A percentile compares a stretch with the other conserved stretches of the same genome.
phyloP scores from a whole-genome alignment of 2,113 vertebrate species.

The Kryptolebias marmoratus region DNA sequence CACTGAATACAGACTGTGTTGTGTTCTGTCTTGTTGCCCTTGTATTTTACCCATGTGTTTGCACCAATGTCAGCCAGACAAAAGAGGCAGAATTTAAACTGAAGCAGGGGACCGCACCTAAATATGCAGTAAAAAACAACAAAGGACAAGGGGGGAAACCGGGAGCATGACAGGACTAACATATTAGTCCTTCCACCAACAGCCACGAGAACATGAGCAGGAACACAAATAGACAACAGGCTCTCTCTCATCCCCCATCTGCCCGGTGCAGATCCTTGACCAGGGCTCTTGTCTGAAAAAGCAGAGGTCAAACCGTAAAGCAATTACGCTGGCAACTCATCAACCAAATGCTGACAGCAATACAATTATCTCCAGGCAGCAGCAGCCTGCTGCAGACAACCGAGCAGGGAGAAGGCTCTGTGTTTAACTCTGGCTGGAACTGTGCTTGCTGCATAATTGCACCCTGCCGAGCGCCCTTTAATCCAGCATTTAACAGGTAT shows the following conservation, averaged over 20 bases:
- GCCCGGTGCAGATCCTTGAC: conserved; percentile 68
- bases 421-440: conserved; percentile 64
- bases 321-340: conserved; percentile 75
- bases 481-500: conserved; percentile 71
- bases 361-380: conserved; percentile 71
- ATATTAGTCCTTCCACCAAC: conserved; percentile 42
- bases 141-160: conserved; percentile 14
- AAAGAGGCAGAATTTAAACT: conserved; percentile 29
- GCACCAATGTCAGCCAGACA: conserved; percentile 16
- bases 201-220: conserved; percentile 32
- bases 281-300: conserved; percentile 70
- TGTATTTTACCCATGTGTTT: not conserved
- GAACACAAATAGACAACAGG: conserved; percentile 4
- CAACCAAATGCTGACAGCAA: conserved; percentile 74
- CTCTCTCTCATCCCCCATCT: conserved; percentile 56
- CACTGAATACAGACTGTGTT: conserved; percentile 11
- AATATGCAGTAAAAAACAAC: not conserved
- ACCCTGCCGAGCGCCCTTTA: conserved; percentile 67
- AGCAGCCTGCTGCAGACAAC: conserved; percentile 47
- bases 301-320: conserved; percentile 76
- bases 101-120: conserved; percentile 11
- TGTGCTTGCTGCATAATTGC: conserved; percentile 57
- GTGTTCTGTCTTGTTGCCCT: not conserved
- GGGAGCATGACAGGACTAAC: conserved; percentile 28
- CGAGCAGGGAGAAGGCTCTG: conserved; percentile 44